Evolutionary conservation across 2,113 vertebrate species (phyloP).

Genomic region (Lepus timidus): DNA sequence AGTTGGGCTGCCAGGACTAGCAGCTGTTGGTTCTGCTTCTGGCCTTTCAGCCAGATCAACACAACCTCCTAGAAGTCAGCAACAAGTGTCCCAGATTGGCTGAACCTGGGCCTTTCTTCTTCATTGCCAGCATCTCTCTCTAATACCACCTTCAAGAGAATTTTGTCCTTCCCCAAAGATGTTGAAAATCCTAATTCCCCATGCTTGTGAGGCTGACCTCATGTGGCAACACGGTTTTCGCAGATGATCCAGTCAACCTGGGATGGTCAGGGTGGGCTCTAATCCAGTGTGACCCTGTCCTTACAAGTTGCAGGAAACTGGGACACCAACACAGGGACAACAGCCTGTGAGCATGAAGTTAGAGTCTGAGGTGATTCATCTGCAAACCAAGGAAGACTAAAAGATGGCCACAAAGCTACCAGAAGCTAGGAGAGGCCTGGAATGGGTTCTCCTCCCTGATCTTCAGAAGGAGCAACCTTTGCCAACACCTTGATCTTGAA

Average conservation of each 20-base stretch:
- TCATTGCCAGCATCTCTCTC: slow-evolving; percentile 6
- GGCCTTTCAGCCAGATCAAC: neutral
- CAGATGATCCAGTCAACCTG: neutral
- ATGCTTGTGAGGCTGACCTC: neutral
- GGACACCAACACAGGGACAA: neutral
- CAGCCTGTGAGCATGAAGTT: neutral
- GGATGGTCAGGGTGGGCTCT: neutral
- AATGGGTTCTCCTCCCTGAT: too few relatives aligned
- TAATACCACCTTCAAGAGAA: neutral
- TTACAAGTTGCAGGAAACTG: neutral
- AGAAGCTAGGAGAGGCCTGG: neutral
- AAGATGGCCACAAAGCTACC: neutral
- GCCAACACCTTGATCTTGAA: neutral
- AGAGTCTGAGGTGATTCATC: neutral
- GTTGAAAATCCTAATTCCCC: neutral
- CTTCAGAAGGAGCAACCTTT: neutral
- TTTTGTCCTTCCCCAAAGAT: neutral
- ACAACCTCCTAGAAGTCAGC: neutral
- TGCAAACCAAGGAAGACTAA: neutral
- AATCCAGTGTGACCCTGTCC: neutral
- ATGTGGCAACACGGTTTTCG: neutral
- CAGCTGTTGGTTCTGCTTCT: neutral
- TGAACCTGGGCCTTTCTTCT: neutral
- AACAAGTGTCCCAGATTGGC: neutral
- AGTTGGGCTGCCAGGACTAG: neutral